Conservation (phyloP, 2,113 vertebrate genomes). For the Mus spicilegus region DNA sequence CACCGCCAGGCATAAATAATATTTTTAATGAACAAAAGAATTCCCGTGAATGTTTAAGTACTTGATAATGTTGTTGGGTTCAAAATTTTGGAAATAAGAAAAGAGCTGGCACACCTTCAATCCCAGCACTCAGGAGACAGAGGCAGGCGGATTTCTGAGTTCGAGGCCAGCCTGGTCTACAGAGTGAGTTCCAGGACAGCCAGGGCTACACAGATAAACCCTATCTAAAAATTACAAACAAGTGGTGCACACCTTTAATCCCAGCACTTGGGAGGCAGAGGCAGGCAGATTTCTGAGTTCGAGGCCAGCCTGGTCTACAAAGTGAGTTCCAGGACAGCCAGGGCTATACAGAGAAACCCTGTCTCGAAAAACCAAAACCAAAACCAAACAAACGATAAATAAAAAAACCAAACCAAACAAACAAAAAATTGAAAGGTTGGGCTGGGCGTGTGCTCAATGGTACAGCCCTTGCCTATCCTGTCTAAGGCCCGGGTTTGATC, state of each 20-base stretch:
- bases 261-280: neutral
- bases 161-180: neutral
- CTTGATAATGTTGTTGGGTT: neutral
- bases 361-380: neutral
- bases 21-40: neutral
- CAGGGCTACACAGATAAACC: neutral
- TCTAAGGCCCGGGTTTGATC: neutral
- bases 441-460: neutral
- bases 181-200: neutral
- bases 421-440: neutral
- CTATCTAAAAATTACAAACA: neutral
- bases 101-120: neutral
- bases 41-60: conserved; percentile 19
- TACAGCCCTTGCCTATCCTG: neutral
- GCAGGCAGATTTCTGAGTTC: neutral
- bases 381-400: neutral
- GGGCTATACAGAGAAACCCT: neutral
- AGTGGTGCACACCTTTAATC: neutral
- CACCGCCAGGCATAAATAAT: neutral
- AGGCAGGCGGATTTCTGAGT: neutral
- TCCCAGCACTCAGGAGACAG: neutral
- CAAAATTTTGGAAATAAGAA: neutral
- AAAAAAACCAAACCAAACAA: neutral
- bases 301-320: neutral
- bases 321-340: neutral